Conservation (phyloP, 92 coral and sea anemone genomes). For the Palythoa grandiflora region DNA sequence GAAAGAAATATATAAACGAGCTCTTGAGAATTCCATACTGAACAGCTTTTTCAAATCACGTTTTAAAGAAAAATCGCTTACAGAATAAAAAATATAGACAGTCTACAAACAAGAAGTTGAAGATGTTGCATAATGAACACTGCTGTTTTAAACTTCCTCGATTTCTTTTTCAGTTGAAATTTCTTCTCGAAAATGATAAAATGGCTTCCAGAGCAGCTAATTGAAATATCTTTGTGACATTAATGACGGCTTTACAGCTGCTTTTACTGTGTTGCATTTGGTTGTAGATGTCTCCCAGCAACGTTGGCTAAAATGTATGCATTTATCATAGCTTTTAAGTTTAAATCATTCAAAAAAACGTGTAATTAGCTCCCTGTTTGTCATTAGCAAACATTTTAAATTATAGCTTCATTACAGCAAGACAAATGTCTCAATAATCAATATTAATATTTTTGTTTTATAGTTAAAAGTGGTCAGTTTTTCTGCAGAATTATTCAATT, state of each 20-base stretch:
- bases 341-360: not conserved
- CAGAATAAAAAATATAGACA: no score
- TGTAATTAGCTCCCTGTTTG: not conserved
- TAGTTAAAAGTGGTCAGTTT: not conserved
- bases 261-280: not conserved
- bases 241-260: not conserved
- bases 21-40: constrained; percentile 3
- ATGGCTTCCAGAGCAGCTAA: not conserved
- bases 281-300: constrained; percentile 13
- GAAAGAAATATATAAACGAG: not conserved
- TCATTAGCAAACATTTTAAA: not conserved
- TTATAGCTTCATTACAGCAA: not conserved
- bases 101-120: no score
- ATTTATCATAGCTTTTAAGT: not conserved
- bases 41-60: not conserved
- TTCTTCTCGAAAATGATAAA: not conserved
- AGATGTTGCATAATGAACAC: no score
- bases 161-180: no score
- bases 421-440: not conserved
- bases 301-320: not conserved
- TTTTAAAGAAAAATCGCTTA: not conserved
- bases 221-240: not conserved
- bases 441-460: not conserved
- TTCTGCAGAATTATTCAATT: not conserved
- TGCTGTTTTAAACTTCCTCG: no score